phyloP scores from a whole-genome alignment of 64 coral and sea anemone species.

The Catalaphyllia jardinei region DNA sequence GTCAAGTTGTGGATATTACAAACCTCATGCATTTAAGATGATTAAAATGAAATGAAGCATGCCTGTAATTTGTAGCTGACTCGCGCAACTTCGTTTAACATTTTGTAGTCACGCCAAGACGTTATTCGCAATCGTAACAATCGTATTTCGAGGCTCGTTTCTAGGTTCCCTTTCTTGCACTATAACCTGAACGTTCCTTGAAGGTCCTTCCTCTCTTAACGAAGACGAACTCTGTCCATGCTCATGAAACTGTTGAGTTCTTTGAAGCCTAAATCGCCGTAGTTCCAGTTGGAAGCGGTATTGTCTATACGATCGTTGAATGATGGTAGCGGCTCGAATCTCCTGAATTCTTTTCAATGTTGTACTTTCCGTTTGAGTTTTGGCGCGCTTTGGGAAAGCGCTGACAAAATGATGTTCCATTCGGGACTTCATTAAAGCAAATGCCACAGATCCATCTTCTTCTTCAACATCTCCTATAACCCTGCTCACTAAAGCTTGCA shows the following conservation, averaged over 20 bases:
- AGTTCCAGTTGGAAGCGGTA: slow-evolving; percentile 75
- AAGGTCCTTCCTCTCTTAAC: not conserved
- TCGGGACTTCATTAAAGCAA: slow-evolving; percentile 79
- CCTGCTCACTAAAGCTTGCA: slow-evolving; percentile 92
- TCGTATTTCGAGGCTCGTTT: not conserved
- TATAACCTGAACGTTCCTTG: not conserved
- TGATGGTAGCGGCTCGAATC: slow-evolving; percentile 70
- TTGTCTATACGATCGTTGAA: slow-evolving; percentile 72
- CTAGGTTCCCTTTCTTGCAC: slow-evolving; percentile 1
- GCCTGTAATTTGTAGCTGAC: not conserved
- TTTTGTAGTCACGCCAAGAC: not conserved
- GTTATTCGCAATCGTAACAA: not conserved
- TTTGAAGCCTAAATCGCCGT: slow-evolving; percentile 37
- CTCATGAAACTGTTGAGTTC: not conserved
- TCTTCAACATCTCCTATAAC: slow-evolving; percentile 84
- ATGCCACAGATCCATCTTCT: slow-evolving; percentile 53
- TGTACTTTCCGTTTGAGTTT: slow-evolving; percentile 76
- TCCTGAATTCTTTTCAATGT: slow-evolving; percentile 85
- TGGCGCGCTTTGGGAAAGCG: slow-evolving; percentile 77
- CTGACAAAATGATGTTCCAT: slow-evolving; percentile 93
- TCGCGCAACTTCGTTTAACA: not conserved
- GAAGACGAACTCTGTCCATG: not conserved
- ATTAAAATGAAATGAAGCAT: too few relatives aligned
- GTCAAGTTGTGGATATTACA: too few relatives aligned
- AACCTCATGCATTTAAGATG: too few relatives aligned